Conservation (phyloP, 2,888 invertebrate genomes). For the Dascillus cervinus region DNA sequence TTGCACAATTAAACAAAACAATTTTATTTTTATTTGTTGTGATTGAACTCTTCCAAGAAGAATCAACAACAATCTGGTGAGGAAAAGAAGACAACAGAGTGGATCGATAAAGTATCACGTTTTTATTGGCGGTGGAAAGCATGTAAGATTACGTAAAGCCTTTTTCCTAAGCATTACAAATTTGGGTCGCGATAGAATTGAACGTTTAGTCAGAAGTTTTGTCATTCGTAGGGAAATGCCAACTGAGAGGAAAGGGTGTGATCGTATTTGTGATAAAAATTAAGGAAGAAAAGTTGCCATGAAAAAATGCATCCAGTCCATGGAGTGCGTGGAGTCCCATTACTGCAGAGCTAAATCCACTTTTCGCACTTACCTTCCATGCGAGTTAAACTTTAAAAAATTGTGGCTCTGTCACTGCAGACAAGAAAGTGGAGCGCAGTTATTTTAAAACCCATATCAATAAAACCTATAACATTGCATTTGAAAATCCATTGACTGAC, state of each 20-base stretch:
- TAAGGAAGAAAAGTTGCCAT: slow-evolving; percentile 2
- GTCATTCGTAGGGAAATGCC: slow-evolving; percentile 2
- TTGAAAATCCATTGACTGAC: slow-evolving; percentile 5
- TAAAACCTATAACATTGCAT: slow-evolving; percentile 8
- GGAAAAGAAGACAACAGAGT: too few species aligned
- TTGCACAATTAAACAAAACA: slow-evolving; percentile 7
- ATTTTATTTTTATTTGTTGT: slow-evolving; percentile 4
- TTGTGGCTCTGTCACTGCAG: slow-evolving; percentile 1
- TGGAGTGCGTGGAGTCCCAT: slow-evolving; percentile 6
- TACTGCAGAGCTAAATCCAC: slow-evolving; percentile 6
- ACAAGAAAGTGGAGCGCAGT: slow-evolving; percentile 5
- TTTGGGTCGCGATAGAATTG: slow-evolving; percentile 4
- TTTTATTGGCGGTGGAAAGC: too few species aligned
- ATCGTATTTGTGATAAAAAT: slow-evolving; percentile 4
- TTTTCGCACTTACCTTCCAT: slow-evolving; percentile 7
- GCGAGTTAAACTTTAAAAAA: slow-evolving; percentile 7
- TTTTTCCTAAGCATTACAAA: slow-evolving; percentile 5
- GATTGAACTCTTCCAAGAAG: slow-evolving; percentile 4
- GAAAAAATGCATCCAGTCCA: slow-evolving; percentile 4
- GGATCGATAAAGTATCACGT: slow-evolving; percentile 7
- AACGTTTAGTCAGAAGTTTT: slow-evolving; percentile 7
- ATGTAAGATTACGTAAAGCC: slow-evolving; percentile 4
- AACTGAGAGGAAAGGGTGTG: slow-evolving; percentile 3
- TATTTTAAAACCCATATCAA: slow-evolving; percentile 8
- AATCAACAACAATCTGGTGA: slow-evolving; percentile 1